Evolutionary conservation across 2,113 vertebrate species (phyloP), one percentile per base, ranked within the genome.

Genomic region (Cavia aperea): DNA sequence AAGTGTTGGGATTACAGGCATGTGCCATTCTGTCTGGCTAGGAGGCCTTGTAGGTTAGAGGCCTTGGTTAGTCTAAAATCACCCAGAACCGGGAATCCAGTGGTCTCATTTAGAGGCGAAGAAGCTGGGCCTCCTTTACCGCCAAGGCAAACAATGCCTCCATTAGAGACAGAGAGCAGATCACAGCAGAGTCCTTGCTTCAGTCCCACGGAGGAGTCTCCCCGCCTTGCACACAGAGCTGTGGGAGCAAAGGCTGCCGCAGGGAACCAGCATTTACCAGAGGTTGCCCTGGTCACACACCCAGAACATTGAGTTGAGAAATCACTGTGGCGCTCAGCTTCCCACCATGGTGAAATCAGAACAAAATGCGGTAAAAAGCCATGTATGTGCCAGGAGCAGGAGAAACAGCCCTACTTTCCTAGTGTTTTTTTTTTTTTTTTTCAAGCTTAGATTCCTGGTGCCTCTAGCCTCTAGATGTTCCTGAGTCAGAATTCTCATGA

Each of bases 221-320:
- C 31, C 84, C 31, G 1, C 3, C 51, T 18, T 12, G 58, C 36
- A 75, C 8, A 6, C 4, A 6, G 33, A 43, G 65, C 56, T 56
- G 43, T 4, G 8, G 16, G 2, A 33, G 46, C 0, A 10, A 0
- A 15, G 54, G 10, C 26, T 23, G 3, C 66, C 19, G 2, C 9
- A 33, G 66, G 21, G 46, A 63, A 43, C 21, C 6, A 23, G 68
- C 26, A 7, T 14, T 43, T 14, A 36, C 14, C 15, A 49, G 49
- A 73, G 58, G 58, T 43, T 68, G 43, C 21, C 9, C 29, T 11
- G 13, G 24, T 56, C 54, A 46, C 2, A 4, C 46, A 56, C 36
- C 78, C 36, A n/a, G 56, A 46, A 12, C 14, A 36, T 19, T 43
- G n/a, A 49, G 2, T 3, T 65, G 46, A 79, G 78, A 58, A 75